phyloP scores from a whole-genome alignment of 2,113 vertebrate species.

The Nicator chloris region DNA sequence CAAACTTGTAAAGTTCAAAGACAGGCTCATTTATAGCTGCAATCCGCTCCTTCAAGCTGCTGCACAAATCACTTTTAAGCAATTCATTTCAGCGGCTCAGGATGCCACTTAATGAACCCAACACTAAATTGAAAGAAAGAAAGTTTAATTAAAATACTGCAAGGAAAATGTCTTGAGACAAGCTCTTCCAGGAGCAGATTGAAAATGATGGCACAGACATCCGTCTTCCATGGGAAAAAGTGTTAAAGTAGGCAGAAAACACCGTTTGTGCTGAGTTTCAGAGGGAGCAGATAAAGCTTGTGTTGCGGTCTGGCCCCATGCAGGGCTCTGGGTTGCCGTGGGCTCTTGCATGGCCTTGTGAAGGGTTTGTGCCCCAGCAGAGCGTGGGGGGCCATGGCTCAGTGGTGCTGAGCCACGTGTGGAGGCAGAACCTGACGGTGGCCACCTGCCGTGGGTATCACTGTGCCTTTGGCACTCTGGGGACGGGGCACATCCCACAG shows the following conservation, averaged over 20 bases:
- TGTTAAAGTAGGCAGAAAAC: background rate
- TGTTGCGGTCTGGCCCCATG: fast-evolving
- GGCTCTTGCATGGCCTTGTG: background rate
- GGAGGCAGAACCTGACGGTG: fast-evolving
- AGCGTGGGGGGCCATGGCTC: fast-evolving
- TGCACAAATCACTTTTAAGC: background rate
- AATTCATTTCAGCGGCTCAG: background rate
- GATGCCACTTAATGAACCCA: background rate
- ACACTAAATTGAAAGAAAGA: background rate
- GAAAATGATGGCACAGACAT: background rate
- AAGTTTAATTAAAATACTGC: slow-evolving; percentile 42
- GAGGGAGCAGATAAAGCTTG: background rate
- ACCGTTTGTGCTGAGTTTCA: background rate
- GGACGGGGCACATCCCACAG: fast-evolving
- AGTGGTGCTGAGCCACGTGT: no score
- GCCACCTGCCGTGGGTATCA: fast-evolving
- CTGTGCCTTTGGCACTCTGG: fast-evolving
- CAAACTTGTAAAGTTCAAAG: background rate
- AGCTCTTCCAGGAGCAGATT: background rate
- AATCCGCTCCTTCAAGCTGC: background rate
- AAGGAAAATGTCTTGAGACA: background rate
- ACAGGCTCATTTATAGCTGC: background rate
- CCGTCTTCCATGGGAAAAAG: background rate
- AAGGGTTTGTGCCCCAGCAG: background rate
- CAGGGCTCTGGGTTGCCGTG: background rate